Percentiles rank a stretch among this genome's conserved stretches.
phyloP scores from a whole-genome alignment of 2,113 vertebrate species.

The Oreotrochilus melanogaster region DNA sequence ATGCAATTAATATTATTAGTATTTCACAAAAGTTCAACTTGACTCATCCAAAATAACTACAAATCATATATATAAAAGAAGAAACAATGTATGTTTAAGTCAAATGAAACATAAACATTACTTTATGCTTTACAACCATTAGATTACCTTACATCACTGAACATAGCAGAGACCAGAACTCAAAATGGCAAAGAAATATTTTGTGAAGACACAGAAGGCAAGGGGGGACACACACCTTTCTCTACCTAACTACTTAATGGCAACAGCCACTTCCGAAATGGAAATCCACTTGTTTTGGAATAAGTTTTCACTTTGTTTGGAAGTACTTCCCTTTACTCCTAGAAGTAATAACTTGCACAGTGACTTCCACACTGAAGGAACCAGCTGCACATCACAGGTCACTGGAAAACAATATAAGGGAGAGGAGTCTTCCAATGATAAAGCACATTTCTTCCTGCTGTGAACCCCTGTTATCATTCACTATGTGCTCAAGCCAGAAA shows the following conservation, averaged over 20 bases:
- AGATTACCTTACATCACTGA: neutral
- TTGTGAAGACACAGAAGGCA: fast-evolving
- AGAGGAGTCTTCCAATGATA: neutral
- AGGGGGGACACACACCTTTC: neutral
- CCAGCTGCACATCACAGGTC: neutral
- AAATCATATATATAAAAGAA: neutral
- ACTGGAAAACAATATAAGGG: neutral
- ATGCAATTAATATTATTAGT: neutral
- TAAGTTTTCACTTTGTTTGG: neutral
- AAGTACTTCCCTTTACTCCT: neutral
- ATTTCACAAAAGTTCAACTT: neutral
- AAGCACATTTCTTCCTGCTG: neutral
- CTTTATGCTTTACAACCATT: neutral
- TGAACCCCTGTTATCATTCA: neutral
- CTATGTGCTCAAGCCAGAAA: fast-evolving
- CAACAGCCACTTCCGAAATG: neutral
- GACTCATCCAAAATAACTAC: neutral
- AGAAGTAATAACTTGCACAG: neutral
- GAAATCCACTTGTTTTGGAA: neutral
- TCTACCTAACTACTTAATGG: neutral
- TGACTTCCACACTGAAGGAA: neutral
- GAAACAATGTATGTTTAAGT: neutral
- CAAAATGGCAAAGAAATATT: neutral
- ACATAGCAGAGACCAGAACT: neutral
- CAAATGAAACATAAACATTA: neutral